phyloP scores from a whole-genome alignment of 2,888 invertebrate genomes.

The Metacarcinus magister region DNA sequence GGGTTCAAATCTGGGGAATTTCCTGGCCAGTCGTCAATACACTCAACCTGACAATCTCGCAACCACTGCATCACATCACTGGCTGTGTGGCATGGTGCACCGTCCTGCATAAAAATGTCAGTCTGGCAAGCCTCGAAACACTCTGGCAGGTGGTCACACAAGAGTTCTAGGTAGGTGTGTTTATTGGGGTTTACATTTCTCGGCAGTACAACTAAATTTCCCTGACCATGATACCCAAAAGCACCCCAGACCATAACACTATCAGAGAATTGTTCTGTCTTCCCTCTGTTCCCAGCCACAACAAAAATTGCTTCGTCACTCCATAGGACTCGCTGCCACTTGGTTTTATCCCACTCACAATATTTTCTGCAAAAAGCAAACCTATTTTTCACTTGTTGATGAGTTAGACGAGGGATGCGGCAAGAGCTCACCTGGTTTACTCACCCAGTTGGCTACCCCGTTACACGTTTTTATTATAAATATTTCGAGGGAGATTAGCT shows the following conservation, averaged over 20 bases:
- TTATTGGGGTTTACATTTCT: neutral
- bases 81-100: slow-evolving; percentile 35
- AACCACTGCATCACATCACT: slow-evolving; percentile 31
- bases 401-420: no score
- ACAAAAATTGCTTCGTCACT: neutral
- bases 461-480: no score
- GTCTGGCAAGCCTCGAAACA: neutral
- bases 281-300: neutral
- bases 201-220: neutral
- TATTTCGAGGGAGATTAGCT: no score
- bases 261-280: neutral
- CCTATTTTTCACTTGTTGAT: neutral
- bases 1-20: neutral
- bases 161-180: neutral
- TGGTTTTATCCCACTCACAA: no score
- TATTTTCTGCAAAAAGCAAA: neutral
- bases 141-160: neutral
- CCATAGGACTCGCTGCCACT: neutral
- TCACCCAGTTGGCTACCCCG: no score
- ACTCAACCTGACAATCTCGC: slow-evolving; percentile 10
- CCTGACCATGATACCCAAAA: neutral
- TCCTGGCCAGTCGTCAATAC: slow-evolving; percentile 6
- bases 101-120: slow-evolving; percentile 29
- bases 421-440: no score
- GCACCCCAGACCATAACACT: neutral